These are phyloP conservation scores for Leptinotarsa lineolata DNA, from an alignment of 1,140 invertebrate species.

Conservation along the genomic window DNA sequence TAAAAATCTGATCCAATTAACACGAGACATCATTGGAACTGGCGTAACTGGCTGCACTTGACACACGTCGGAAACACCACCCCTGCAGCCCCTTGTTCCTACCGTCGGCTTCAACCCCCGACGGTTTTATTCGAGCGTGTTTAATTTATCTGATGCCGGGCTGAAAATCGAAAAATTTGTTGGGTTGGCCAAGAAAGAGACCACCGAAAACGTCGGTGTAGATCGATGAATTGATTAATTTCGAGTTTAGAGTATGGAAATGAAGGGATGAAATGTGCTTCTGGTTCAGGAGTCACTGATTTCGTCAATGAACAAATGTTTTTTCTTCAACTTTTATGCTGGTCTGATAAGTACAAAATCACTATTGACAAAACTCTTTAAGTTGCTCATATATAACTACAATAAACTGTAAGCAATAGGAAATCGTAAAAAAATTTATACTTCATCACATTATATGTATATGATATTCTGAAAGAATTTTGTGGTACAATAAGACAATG, in stretches of 20 bases:
- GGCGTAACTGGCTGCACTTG: constrained; percentile 53
- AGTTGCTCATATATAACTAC: too few relatives aligned
- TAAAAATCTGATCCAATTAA: constrained; percentile 57
- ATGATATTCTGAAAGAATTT: too few relatives aligned
- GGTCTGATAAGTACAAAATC: too few relatives aligned
- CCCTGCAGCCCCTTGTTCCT: constrained; percentile 37
- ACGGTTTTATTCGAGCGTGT: constrained; percentile 36
- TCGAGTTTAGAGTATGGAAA: not conserved
- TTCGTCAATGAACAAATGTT: too few relatives aligned
- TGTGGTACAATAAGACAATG: too few relatives aligned
- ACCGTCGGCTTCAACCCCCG: constrained; percentile 5
- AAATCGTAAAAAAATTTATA: too few relatives aligned
- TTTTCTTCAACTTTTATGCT: too few relatives aligned
- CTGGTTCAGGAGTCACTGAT: not conserved
- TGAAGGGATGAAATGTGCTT: not conserved
- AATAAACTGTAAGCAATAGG: too few relatives aligned
- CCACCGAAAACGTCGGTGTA: not conserved
- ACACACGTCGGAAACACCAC: constrained; percentile 53
- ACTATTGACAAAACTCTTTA: too few relatives aligned
- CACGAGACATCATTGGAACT: constrained; percentile 52
- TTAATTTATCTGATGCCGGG: constrained; percentile 39
- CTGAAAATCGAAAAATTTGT: constrained; percentile 23
- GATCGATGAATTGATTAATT: not conserved
- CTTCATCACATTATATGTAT: too few relatives aligned
- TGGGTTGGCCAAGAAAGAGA: not conserved